Base-by-base conservation (phyloP, 2,113 vertebrate species). In the Chamaetylas fuelleborni region DNA sequence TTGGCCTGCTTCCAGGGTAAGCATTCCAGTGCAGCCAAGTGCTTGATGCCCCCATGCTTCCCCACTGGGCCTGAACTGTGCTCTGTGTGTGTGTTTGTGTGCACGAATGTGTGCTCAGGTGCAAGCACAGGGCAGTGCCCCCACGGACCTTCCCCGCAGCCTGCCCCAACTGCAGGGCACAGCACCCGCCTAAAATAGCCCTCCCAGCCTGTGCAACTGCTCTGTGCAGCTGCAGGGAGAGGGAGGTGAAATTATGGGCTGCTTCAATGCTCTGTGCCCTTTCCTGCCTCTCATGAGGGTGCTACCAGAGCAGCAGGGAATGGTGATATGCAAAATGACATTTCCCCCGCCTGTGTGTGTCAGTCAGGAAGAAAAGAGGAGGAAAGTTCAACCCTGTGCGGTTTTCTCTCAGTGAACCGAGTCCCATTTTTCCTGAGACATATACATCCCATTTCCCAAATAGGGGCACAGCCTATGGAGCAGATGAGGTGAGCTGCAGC, bases 31-130 rank as follows among this genome's bases (percentile, higher is more conserved):
- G 25, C 67, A 92, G 93, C 93, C 94, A 94, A 94, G 56, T 3
- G 19, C 45, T 50, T 66, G 79, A 67, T 71, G 47, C 14, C 9
- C 43, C 31, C 0, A 0, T 29, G 77, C 50, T 72, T 42, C 40
- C 77, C 47, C 40, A 15, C 33, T 50, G 2, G 23, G 60, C 60
- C 31, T 26, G 33, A 57, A 8, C 84, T 36, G 53, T 67, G 69
- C 45, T 65, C 50, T 24, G 5, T 18, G 24, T 28, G 8, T 5
- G 11, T 40, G 17, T 57, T 85, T 64, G 19, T 58, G 60, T 14
- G 54, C 14, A 12, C 2, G 0, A 62, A 51, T 93, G 83, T 96
- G 90, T 94, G 87, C 94, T 90, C 95, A 96, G 95, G 90, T 95
- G 96, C 92, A 71, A 56, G 36, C 40, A 29, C 40, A 47, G 81